phyloP scores from a whole-genome alignment of 2,888 invertebrate species.

The Halictus quadricinctus region DNA sequence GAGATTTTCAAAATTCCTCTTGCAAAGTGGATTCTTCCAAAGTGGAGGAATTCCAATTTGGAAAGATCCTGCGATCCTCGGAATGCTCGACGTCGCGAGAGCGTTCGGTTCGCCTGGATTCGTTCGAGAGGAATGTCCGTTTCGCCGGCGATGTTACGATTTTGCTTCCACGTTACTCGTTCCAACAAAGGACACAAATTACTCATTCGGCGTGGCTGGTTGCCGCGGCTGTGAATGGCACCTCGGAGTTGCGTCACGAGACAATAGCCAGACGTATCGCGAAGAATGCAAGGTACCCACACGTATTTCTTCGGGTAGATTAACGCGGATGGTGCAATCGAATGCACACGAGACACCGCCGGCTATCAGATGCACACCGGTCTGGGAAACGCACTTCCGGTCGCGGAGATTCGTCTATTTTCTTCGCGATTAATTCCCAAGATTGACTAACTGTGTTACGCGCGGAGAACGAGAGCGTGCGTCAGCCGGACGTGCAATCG shows the following conservation, averaged over 20 bases:
- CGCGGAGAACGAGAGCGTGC: constrained; percentile 1
- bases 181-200: constrained; percentile 12
- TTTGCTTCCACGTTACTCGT: constrained; percentile 12
- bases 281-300: constrained; percentile 48
- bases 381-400: constrained; percentile 31
- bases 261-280: constrained; percentile 61
- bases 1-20: not conserved
- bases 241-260: constrained; percentile 24
- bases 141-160: not conserved
- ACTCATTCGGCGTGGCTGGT: not conserved
- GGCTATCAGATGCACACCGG: constrained; percentile 32
- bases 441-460: constrained; percentile 41
- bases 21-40: not conserved
- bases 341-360: constrained; percentile 17
- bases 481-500: constrained; percentile 22
- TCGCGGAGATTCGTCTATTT: constrained; percentile 19
- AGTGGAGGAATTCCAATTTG: not conserved
- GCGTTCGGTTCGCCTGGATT: not conserved
- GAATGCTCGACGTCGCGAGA: not conserved
- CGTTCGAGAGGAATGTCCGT: not conserved
- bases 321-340: constrained; percentile 55
- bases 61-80: not conserved
- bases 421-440: constrained; percentile 48
- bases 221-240: constrained; percentile 7
- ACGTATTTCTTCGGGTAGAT: constrained; percentile 40